A percentile compares a stretch with the other conserved stretches of the same genome.
Evolutionary conservation across 30 jellyfish, hydroid and myxozoan genomes (phyloP).

Genomic region (Nemopilema nomurai): DNA sequence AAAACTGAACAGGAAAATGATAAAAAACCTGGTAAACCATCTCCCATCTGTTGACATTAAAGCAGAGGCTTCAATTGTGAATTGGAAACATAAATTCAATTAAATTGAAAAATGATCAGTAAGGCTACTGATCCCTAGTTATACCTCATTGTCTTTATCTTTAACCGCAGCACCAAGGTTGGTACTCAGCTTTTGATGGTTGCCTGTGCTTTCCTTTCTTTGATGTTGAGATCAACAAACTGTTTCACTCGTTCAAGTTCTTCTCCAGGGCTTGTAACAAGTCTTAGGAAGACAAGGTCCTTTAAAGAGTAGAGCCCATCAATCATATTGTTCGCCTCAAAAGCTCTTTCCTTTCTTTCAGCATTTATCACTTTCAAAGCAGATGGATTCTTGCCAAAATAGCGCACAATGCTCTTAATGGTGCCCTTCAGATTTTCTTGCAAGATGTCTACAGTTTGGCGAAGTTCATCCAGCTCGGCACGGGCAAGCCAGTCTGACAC

Average conservation of each 20-base stretch:
- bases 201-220: slow-evolving; percentile 66
- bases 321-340: slow-evolving; percentile 77
- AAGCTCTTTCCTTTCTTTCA: slow-evolving; percentile 83
- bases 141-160: slow-evolving; percentile 78
- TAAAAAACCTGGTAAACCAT: no score
- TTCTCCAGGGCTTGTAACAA: slow-evolving; percentile 83
- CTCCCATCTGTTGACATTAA: no score
- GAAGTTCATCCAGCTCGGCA: slow-evolving; percentile 50
- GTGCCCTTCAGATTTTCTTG: slow-evolving; percentile 34
- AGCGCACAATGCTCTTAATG: slow-evolving; percentile 59
- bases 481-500: slow-evolving; percentile 63
- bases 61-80: no score
- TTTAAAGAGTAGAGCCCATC: slow-evolving; percentile 51
- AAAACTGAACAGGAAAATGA: no score
- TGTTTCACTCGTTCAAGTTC: slow-evolving; percentile 73
- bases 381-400: slow-evolving; percentile 80
- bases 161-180: slow-evolving; percentile 56
- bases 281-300: slow-evolving; percentile 69
- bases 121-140: no score
- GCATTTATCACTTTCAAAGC: slow-evolving; percentile 67
- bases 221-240: slow-evolving; percentile 58
- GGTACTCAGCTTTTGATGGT: slow-evolving; percentile 61
- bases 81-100: background rate
- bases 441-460: slow-evolving; percentile 15
- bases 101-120: background rate